A percentile compares a stretch with the other conserved stretches of the same genome.
These are phyloP conservation scores for Anodontia alba DNA, from an alignment of 2,888 invertebrate genomes.

Conservation along the genomic window DNA sequence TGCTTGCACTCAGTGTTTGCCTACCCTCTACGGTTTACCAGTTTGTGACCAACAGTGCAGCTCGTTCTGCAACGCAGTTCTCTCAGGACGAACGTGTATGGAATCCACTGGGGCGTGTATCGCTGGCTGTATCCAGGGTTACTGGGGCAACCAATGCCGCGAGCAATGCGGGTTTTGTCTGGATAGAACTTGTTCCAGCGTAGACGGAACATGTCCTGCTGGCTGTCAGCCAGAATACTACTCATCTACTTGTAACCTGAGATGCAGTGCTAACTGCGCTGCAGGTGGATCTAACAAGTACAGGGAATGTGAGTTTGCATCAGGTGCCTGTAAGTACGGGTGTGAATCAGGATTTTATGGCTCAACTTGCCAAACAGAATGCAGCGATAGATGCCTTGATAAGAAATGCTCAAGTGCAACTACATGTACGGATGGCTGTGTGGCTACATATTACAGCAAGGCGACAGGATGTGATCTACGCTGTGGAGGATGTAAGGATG, in stretches of 20 bases:
- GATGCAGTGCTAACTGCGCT: constrained; percentile 22
- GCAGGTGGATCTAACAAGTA: neutral
- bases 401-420: constrained; percentile 23
- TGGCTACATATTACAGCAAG: constrained; percentile 20
- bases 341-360: constrained; percentile 44
- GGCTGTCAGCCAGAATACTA: constrained; percentile 28
- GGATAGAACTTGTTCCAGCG: constrained; percentile 18
- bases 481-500: constrained; percentile 37
- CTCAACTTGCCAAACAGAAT: constrained; percentile 14
- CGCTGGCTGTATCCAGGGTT: constrained; percentile 30
- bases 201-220: constrained; percentile 19
- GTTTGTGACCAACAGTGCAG: constrained; percentile 35
- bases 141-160: constrained; percentile 29
- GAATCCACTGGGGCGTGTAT: constrained; percentile 32
- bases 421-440: constrained; percentile 36
- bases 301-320: constrained; percentile 20
- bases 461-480: constrained; percentile 9
- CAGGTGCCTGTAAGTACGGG: constrained; percentile 38
- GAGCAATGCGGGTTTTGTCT: constrained; percentile 37
- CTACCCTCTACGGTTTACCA: constrained; percentile 26
- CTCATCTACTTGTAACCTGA: constrained; percentile 18
- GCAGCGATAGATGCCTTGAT: constrained; percentile 27
- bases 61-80: constrained; percentile 18
- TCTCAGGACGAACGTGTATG: constrained; percentile 18
- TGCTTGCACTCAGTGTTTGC: constrained; percentile 24